Base-by-base conservation (phyloP, 2,797 vertebrate species). In the Anomalospiza imberbis region DNA sequence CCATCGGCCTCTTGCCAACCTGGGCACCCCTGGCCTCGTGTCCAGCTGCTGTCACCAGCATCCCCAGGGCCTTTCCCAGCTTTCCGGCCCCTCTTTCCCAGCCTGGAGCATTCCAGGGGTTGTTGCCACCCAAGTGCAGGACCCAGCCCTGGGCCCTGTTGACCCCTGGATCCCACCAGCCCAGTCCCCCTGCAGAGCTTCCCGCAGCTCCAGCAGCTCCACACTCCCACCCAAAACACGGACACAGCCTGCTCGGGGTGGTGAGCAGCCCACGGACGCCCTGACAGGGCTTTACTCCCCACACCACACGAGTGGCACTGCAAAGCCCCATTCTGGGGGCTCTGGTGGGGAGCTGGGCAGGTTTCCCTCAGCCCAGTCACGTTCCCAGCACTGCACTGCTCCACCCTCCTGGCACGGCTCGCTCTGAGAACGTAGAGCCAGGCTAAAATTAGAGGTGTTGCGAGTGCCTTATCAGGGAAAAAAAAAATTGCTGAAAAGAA, bases 381-480 rank as follows among this genome's bases (percentile, higher is more conserved):
- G 68, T 65, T 73, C 42, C 84, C 87, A 65, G 31, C 71, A 72
- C 54, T 2, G 34, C 13, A 26, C 93, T 68, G 61, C 88, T 55
- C 32, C 77, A 57, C 70, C 83, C 66, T 88, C 57, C 75, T 75
- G 83, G 88, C 89, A 82, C 19, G 4, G 85, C 84, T 88, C 26
- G 53, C 79, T 47, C 47, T 15, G 20, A 5, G 8, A 40, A 42
- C 20, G 12, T 19, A 8, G 10, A 86, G 42, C 54, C 36, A 63
- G 62, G 38, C 89, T 94, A 96, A 96, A 94, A 91, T 94, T 88
- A 91, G 89, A 91, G 57, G 15, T 74, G 87, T 45, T 67, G 80
- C 15, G 32, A 94, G 38, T 9, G 42, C 7, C 1, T 53, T 91
- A 81, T 22, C 1, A 0, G 62, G 24, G 8, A 2, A 4, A 2